Evolutionary conservation across 2,113 vertebrate genomes (phyloP), one percentile per base, ranked within the genome.

Genomic region (crab-eating macaque (Macaca fascicularis)): DNA sequence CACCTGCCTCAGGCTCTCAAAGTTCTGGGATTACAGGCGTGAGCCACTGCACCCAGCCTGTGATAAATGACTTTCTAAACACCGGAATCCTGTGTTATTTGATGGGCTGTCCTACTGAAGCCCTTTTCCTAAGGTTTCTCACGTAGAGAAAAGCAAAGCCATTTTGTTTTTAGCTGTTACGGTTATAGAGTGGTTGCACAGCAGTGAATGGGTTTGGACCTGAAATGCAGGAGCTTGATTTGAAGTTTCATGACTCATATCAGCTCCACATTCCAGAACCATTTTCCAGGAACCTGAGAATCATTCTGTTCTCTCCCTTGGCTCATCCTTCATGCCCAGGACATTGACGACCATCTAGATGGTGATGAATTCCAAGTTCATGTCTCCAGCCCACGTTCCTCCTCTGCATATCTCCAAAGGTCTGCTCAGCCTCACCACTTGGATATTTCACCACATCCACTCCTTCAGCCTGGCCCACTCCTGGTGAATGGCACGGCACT

Each of bases 401-500:
- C 45, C 4, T 27, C 43, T 10, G 27, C 8, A 0, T 2, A 7
- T 40, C 27, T 35, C n/a, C 48, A 23, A n/a, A 55, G 22, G 43
- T 17, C 40, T 40, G 8, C 12, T 48, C 40, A 10, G 0, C 2
- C 20, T 48, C 16, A 1, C 22, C 22, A 20, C 38, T n/a, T 0
- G 1, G 74, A 19, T 32, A 8, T 48, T 35, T 80, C 64, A 7
- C 2, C 40, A 35, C 40, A 12, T 8, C 8, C 14, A 8, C n/a
- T 12, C 19, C 8, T n/a, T 9, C 16, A 14, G 43, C 45, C 35
- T 17, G 50, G 23, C 14, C 75, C 17, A 1, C 3, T 32, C 45
- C 38, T 32, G 12, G 32, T 20, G 23, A 52, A 40, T 2, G 25
- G 35, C 4, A 4, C 20, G 10, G 5, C 0, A 0, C 6, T 12